Conservation (phyloP, 1,140 invertebrate species). For the Macrobrachium nipponense region DNA sequence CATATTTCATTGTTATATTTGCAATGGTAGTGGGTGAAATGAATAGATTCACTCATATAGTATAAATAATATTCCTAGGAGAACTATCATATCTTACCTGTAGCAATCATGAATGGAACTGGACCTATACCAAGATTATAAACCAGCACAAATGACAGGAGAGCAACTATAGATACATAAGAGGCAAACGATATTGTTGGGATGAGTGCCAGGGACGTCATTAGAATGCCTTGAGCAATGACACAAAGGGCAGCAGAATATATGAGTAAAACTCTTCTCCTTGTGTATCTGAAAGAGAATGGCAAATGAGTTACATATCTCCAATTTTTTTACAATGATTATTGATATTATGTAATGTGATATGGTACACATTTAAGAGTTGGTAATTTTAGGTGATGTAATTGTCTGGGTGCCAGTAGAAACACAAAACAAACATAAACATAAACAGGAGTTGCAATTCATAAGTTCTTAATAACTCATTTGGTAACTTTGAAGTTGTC, state of each 20-base stretch:
- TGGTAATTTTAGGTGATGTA: too few species aligned
- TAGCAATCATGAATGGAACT: constrained; percentile 48
- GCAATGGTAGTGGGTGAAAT: neutral
- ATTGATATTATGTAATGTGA: too few species aligned
- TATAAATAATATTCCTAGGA: neutral
- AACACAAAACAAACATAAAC: too few species aligned
- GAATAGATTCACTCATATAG: neutral
- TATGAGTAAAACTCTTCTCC: constrained; percentile 33
- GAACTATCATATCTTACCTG: constrained; percentile 20
- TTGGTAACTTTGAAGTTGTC: too few species aligned
- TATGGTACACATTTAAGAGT: too few species aligned
- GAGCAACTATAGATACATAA: constrained; percentile 31
- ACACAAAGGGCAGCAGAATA: constrained; percentile 25
- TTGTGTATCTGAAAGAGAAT: constrained; percentile 16
- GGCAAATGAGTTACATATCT: neutral
- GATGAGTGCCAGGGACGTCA: constrained; percentile 24
- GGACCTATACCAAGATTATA: constrained; percentile 44
- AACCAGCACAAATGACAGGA: constrained; percentile 25
- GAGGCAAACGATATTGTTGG: neutral
- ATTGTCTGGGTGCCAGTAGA: too few species aligned
- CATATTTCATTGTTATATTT: neutral
- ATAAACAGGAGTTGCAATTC: too few species aligned
- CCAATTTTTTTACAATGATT: too few species aligned
- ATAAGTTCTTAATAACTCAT: too few species aligned
- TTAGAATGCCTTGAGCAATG: constrained; percentile 25